Percentiles rank a stretch among this genome's conserved stretches.
Evolutionary conservation across 2,797 vertebrate species (phyloP).

Genomic region (Pelodytes ibericus): DNA sequence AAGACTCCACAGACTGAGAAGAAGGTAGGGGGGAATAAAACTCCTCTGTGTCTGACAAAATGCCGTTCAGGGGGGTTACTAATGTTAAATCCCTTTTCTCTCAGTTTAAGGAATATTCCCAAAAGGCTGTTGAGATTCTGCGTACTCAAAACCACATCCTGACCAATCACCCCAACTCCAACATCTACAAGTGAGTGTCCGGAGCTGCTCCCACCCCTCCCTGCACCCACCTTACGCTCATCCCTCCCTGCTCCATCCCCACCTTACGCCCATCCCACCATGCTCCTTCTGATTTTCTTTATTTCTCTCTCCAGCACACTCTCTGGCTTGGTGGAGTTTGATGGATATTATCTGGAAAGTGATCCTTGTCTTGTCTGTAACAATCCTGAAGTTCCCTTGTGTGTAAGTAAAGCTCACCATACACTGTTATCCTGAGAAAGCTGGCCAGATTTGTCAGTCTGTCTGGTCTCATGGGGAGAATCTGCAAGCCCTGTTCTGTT

Average conservation of each 20-base stretch:
- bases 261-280: too few species aligned
- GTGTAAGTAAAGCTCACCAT: constrained; percentile 77
- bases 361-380: constrained; percentile 98
- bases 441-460: too few species aligned
- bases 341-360: constrained; percentile 96
- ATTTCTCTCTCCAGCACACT: constrained; percentile 79
- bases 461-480: too few species aligned
- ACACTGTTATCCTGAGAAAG: too few species aligned
- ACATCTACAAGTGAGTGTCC: constrained; percentile 93
- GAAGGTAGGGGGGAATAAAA: constrained; percentile 75
- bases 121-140: constrained; percentile 96
- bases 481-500: too few species aligned
- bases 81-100: not conserved
- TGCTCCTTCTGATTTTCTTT: not conserved
- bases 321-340: constrained; percentile 96
- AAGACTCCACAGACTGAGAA: constrained; percentile 98
- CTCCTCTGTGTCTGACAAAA: not conserved
- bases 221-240: not conserved
- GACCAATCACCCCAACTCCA: constrained; percentile 98
- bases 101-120: constrained; percentile 96
- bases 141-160: constrained; percentile 97
- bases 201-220: not conserved
- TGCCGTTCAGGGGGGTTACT: not conserved
- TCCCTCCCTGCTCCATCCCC: not conserved
- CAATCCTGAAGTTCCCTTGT: constrained; percentile 97